phyloP scores from a whole-genome alignment of 1,140 invertebrate species.

The Eriocheir sinensis region DNA sequence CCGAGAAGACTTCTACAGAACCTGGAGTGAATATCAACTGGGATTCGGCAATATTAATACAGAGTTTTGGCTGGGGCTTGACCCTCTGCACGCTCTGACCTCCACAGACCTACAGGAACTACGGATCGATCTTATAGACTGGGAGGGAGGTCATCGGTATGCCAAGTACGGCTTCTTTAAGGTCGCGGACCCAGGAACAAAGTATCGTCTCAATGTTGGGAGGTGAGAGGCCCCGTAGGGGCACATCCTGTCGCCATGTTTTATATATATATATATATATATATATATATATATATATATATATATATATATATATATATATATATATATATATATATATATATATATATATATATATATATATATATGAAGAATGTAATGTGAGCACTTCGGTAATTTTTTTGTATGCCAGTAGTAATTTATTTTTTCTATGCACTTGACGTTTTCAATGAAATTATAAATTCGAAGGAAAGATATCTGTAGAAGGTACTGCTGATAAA shows the following conservation, averaged over 20 bases:
- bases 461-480: too few relatives aligned
- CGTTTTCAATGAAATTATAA: too few relatives aligned
- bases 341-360: slow-evolving; percentile 65
- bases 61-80: slow-evolving; percentile 52
- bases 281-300: slow-evolving; percentile 15
- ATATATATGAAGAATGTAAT: slow-evolving; percentile 46
- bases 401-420: not conserved
- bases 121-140: slow-evolving; percentile 79
- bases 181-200: not conserved
- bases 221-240: not conserved
- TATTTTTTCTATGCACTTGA: too few relatives aligned
- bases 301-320: slow-evolving; percentile 47
- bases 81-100: slow-evolving; percentile 78
- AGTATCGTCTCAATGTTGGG: not conserved
- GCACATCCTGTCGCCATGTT: not conserved
- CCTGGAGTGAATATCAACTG: slow-evolving; percentile 77
- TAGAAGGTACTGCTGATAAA: too few relatives aligned
- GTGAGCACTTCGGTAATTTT: not conserved
- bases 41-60: slow-evolving; percentile 77
- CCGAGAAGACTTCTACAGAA: slow-evolving; percentile 76
- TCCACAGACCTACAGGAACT: slow-evolving; percentile 73
- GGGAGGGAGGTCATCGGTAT: slow-evolving; percentile 73
- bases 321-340: slow-evolving; percentile 62
- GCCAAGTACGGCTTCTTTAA: slow-evolving; percentile 77
- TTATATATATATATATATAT: slow-evolving; percentile 29